phyloP scores from a whole-genome alignment of 2,113 vertebrate genomes.

The Circaetus gallicus region DNA sequence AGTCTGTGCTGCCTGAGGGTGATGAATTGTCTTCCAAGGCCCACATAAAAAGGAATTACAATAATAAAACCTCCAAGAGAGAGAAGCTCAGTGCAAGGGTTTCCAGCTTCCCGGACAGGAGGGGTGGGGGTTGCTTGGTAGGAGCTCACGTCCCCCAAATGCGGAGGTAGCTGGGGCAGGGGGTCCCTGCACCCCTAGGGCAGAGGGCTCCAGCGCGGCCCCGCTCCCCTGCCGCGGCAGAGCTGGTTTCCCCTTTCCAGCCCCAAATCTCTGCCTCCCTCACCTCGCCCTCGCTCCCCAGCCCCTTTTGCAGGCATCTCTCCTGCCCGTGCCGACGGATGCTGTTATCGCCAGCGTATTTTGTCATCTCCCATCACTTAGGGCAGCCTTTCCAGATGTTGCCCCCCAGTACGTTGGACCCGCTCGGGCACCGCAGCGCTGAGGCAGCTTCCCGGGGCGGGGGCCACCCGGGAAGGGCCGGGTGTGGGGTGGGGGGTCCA shows the following conservation, averaged over 20 bases:
- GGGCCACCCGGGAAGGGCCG: background rate
- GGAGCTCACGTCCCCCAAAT: rapidly evolving
- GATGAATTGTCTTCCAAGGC: background rate
- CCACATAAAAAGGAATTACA: background rate
- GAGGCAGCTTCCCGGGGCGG: background rate
- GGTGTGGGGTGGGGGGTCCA: rapidly evolving
- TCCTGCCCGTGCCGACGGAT: rapidly evolving
- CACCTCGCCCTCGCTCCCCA: rapidly evolving
- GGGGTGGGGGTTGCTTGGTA: background rate
- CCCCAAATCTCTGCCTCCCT: background rate
- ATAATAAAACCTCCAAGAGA: background rate
- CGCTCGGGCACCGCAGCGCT: rapidly evolving
- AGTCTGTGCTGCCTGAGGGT: background rate
- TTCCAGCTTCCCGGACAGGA: background rate
- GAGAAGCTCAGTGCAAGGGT: background rate
- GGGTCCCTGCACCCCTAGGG: background rate
- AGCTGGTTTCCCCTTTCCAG: background rate
- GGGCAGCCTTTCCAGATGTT: rapidly evolving
- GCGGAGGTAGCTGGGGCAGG: background rate
- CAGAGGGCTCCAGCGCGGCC: background rate
- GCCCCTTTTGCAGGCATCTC: background rate
- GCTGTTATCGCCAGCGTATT: too few relatives aligned
- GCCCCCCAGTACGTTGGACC: rapidly evolving
- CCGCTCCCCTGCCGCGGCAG: background rate
- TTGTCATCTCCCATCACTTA: rapidly evolving